These are phyloP conservation scores for Neoarius graeffei DNA, from an alignment of 2,113 vertebrate genomes.

Conservation along the genomic window DNA sequence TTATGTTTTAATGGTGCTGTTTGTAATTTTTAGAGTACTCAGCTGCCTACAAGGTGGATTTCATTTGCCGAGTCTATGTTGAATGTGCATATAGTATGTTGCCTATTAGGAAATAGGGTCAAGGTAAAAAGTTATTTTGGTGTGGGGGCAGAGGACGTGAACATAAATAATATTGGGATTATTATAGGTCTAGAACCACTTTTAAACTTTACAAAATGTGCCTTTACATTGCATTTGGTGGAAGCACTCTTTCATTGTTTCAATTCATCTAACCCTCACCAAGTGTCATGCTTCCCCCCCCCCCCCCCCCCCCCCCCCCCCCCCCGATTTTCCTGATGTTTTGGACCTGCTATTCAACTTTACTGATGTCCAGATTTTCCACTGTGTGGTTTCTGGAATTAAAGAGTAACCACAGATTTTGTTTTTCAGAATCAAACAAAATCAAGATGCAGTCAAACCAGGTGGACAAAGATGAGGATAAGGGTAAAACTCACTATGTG, in stretches of 20 bases:
- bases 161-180: background rate
- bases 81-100: background rate
- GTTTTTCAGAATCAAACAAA: constrained; percentile 57
- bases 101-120: background rate
- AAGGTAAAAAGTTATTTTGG: background rate
- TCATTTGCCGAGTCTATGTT: background rate
- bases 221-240: background rate
- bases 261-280: background rate
- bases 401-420: constrained; percentile 47
- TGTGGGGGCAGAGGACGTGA: background rate
- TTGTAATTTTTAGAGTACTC: background rate
- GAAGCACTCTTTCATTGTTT: background rate
- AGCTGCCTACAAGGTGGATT: background rate
- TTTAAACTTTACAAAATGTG: background rate
- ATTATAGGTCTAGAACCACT: background rate
- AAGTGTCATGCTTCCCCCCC: background rate
- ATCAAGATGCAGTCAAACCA: constrained; percentile 65
- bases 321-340: background rate
- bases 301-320: too few species aligned
- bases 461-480: constrained; percentile 61
- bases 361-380: constrained; percentile 1
- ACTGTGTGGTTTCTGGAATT: constrained; percentile 21
- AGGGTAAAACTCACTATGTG: constrained; percentile 61
- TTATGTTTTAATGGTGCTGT: background rate
- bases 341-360: background rate